A percentile compares a stretch with the other conserved stretches of the same genome.
Evolutionary conservation across 2,888 invertebrate species (phyloP).

Genomic region (Sipunculus nudus): DNA sequence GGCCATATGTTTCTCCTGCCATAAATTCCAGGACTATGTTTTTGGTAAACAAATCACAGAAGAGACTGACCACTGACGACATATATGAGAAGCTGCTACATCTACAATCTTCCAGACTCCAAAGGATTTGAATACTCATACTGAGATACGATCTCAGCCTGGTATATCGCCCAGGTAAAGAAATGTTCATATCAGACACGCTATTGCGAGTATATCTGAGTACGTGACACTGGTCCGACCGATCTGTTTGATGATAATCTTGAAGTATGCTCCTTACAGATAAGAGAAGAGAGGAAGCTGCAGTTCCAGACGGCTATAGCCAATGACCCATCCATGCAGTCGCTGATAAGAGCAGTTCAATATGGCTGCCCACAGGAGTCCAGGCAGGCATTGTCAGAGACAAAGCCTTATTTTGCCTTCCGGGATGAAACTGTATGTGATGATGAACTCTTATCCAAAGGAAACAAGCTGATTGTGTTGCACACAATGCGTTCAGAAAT

Average conservation of each 20-base stretch:
- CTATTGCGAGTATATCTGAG: slow-evolving; percentile 12
- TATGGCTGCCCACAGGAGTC: slow-evolving; percentile 8
- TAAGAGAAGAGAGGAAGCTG: neutral
- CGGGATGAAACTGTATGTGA: slow-evolving; percentile 6
- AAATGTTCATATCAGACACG: slow-evolving; percentile 25
- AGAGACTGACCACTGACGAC: no score
- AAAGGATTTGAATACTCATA: slow-evolving; percentile 6
- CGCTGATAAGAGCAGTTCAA: neutral
- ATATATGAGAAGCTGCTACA: neutral
- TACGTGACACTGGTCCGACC: no score
- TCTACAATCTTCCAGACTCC: slow-evolving; percentile 7
- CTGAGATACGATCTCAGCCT: slow-evolving; percentile 24
- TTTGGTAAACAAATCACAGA: no score
- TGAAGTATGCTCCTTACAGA: neutral
- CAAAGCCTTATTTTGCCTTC: slow-evolving; percentile 12
- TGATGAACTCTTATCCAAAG: slow-evolving; percentile 10
- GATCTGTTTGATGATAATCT: slow-evolving; percentile 8
- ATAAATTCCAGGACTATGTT: no score
- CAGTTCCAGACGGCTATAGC: slow-evolving; percentile 1
- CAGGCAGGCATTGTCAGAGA: neutral
- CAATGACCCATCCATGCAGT: neutral
- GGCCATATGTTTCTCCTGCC: neutral
- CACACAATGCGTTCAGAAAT: slow-evolving; percentile 18
- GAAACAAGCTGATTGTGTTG: slow-evolving; percentile 18
- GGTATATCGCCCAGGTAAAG: slow-evolving; percentile 17